Base-by-base conservation (phyloP, 2,888 invertebrate genomes). In the Bellardia bayeri region DNA sequence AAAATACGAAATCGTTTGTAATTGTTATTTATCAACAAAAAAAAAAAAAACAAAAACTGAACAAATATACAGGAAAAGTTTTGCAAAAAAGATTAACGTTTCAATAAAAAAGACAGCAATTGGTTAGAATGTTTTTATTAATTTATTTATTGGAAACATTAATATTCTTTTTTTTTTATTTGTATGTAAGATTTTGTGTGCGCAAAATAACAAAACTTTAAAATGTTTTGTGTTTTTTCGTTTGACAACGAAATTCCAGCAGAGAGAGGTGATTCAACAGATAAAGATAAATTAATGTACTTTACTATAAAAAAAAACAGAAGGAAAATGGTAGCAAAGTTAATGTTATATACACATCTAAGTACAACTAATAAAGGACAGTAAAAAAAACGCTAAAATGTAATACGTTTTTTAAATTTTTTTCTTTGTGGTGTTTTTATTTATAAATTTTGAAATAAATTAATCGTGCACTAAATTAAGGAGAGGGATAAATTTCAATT, bases 11-110 rank as follows among this genome's bases (percentile, higher is more conserved):
- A 54, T 33, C 9, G 16, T 51, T n/a, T 5, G n/a, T 54, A 54
- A 69, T 37, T 33, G 51, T 66, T 42, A 30, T 13, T 56, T 56
- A 9, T 54, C 51, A 37, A 40, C 40, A 80, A 30, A 37, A 16
- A 49, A 49, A 71, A 80, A 71, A 30, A 37, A 16, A 49, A 23
- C 37, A 71, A 80, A 71, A 49, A 56, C 30, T 2, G 13, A 7
- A 42, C n/a, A 56, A 51, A 23, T 23, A 69, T 42, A 80, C 61
- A 72, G 54, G 9, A 16, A 74, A 74, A 63, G n/a, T 56, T 56
- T 54, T 1, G 6, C 1, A 40, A 14, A 23, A 30, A 9, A 64
- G 33, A 40, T 37, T 37, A n/a, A 63, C 45, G 8, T 30, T 49
- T 14, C 23, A 54, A 58, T 37, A 33, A 69, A 37, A 14, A 3